A percentile compares a stretch with the other conserved stretches of the same genome.
Evolutionary conservation across 2,113 vertebrate species (phyloP).

Genomic region (Chamaetylas fuelleborni): DNA sequence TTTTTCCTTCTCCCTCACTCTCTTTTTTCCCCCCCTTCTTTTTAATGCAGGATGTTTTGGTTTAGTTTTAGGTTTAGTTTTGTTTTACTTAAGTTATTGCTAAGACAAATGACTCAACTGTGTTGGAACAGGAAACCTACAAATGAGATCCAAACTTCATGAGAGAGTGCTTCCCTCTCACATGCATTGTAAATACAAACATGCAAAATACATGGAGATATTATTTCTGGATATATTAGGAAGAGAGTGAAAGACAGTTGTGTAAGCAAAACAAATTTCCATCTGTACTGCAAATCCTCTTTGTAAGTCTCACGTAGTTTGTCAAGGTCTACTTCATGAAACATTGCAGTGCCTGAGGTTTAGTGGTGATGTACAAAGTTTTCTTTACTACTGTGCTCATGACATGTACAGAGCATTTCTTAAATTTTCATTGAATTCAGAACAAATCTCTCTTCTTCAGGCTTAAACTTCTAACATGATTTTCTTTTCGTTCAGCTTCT

Average conservation of each 20-base stretch:
- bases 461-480: background rate
- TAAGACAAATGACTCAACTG: background rate
- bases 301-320: background rate
- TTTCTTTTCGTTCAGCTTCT: background rate
- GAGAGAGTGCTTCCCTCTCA: background rate
- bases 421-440: background rate
- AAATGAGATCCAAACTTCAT: background rate
- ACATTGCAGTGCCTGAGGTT: background rate
- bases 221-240: background rate
- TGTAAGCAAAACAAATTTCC: background rate
- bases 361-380: background rate
- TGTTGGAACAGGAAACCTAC: background rate
- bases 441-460: background rate
- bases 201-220: background rate
- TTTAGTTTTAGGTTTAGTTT: background rate
- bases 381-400: background rate
- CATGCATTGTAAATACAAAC: background rate
- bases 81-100: background rate
- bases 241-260: background rate
- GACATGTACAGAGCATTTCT: background rate
- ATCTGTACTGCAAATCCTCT: background rate
- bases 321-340: background rate
- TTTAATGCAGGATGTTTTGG: background rate
- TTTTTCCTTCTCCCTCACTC: accelerated
- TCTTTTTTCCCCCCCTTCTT: background rate